A percentile compares a stretch with the other conserved stretches of the same genome.
These are phyloP conservation scores for Elegia similella DNA, from an alignment of 2,888 invertebrate genomes.

Conservation along the genomic window DNA sequence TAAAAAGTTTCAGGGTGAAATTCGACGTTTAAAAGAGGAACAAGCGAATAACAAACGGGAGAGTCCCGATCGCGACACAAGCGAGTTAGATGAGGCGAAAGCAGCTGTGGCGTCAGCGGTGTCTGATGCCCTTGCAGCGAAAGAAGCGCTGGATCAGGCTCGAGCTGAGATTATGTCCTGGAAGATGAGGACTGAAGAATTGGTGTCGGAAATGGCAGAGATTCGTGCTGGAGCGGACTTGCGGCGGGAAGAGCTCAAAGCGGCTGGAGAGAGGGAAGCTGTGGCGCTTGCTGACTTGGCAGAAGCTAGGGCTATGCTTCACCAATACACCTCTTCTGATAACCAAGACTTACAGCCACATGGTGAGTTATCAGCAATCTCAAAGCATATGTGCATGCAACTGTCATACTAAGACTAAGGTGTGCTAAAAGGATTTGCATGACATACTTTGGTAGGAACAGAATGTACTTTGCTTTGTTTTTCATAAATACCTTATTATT, in stretches of 20 bases:
- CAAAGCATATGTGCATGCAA: too few species aligned
- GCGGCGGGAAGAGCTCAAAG: slow-evolving; percentile 57
- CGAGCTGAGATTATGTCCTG: slow-evolving; percentile 53
- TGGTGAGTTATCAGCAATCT: slow-evolving; percentile 39
- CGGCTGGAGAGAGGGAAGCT: slow-evolving; percentile 61
- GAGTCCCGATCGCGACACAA: slow-evolving; percentile 58
- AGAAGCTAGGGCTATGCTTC: slow-evolving; percentile 62
- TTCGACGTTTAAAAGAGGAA: slow-evolving; percentile 61
- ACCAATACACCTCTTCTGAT: slow-evolving; percentile 54
- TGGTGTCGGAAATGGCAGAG: slow-evolving; percentile 56
- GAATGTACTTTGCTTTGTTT: too few species aligned
- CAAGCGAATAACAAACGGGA: slow-evolving; percentile 43
- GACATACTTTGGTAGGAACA: too few species aligned
- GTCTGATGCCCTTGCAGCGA: slow-evolving; percentile 52
- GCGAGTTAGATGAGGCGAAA: slow-evolving; percentile 62
- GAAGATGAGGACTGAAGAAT: slow-evolving; percentile 60
- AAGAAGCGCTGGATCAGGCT: slow-evolving; percentile 55
- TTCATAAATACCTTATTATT: too few species aligned
- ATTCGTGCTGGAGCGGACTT: slow-evolving; percentile 59
- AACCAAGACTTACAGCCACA: slow-evolving; percentile 62
- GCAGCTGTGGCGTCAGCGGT: slow-evolving; percentile 47
- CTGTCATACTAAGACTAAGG: too few species aligned
- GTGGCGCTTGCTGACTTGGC: slow-evolving; percentile 61
- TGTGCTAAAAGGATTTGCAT: too few species aligned
- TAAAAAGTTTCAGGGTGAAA: slow-evolving; percentile 54